Base-by-base conservation (phyloP, 2,113 vertebrate species). In the Microcebus griseorufus region DNA sequence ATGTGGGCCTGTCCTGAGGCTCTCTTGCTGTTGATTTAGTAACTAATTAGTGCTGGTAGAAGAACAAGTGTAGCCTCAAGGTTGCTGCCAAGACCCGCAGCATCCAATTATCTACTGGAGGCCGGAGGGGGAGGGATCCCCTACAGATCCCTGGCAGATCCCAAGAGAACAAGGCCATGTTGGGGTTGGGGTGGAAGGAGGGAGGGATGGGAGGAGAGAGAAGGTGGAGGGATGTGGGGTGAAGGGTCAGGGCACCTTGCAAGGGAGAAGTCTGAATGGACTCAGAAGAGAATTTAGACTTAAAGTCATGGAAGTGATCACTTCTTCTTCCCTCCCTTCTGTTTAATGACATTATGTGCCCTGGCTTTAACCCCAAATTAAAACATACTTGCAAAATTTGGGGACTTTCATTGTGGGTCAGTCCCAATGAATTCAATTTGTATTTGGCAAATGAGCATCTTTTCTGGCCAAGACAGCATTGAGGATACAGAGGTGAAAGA, bases 41-140 rank as follows among this genome's bases (percentile, higher is more conserved):
- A 78, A 91, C 92, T 97, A 97, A 98, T 97, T 97, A 93, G 73
- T 8, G 7, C 94, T 92, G 69, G 65, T 86, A 58, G 86, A 93
- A 60, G 29, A 87, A 93, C 93, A 97, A 97, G 89, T 70, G 93
- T 89, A 82, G 88, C 94, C 94, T 96, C 64, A 53, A 95, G 94
- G 81, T 78, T 58, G 62, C 65, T 94, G 94, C 95, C 96, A 96
- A 96, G 91, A 96, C 58, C 96, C 89, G 55, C 34, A 76, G 64
- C 58, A 73, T 92, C 93, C 96, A 95, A 65, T 93, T 93, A 90
- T 90, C 86, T 92, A 32, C 51, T n/a, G 39, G 67, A 93, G 58
- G 93, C 72, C 48, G 48, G 37, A 39, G 5, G 27, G 20, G 20
- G 13, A 85, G 62, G 45, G 45, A 45, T 45, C 45, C 8, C 45